Conservation (phyloP, 1,140 invertebrate species). For the Drosophila bocki region DNA sequence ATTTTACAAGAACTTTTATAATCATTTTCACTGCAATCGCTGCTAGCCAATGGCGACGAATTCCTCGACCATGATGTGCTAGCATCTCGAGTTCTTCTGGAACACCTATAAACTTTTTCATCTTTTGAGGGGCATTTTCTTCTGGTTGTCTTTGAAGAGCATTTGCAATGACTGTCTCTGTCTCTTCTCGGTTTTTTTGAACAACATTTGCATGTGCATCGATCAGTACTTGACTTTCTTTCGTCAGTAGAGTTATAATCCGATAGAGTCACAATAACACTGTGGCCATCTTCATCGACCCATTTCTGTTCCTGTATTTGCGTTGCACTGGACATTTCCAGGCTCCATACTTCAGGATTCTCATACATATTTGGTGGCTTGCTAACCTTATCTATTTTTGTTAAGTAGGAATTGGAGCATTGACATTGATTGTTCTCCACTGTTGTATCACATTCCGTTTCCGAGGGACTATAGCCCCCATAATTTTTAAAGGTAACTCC, state of each 20-base stretch:
- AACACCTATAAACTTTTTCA: too few relatives aligned
- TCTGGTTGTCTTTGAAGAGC: not conserved
- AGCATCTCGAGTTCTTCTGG: not conserved
- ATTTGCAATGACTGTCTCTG: not conserved
- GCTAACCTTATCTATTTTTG: constrained; percentile 42
- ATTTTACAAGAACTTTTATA: not conserved
- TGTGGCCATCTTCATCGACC: too few relatives aligned
- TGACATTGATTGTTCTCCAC: not conserved
- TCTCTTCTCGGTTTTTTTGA: not conserved
- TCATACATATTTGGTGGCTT: constrained; percentile 11
- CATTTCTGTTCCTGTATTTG: not conserved
- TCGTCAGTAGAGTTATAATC: not conserved
- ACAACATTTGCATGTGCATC: too few relatives aligned
- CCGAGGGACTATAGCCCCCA: constrained; percentile 48
- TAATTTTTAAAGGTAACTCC: constrained; percentile 6
- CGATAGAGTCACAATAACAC: not conserved
- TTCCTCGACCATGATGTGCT: not conserved
- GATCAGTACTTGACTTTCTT: not conserved
- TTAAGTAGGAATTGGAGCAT: not conserved
- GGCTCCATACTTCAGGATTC: not conserved
- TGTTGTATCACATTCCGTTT: constrained; percentile 10
- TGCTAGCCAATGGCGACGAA: too few relatives aligned
- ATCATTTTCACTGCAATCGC: not conserved
- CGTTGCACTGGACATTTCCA: constrained; percentile 1
- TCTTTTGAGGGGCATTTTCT: not conserved